Evolutionary conservation across 2,113 vertebrate genomes (phyloP), one percentile per base, ranked within the genome.

Genomic region (Myotis lucifugus): DNA sequence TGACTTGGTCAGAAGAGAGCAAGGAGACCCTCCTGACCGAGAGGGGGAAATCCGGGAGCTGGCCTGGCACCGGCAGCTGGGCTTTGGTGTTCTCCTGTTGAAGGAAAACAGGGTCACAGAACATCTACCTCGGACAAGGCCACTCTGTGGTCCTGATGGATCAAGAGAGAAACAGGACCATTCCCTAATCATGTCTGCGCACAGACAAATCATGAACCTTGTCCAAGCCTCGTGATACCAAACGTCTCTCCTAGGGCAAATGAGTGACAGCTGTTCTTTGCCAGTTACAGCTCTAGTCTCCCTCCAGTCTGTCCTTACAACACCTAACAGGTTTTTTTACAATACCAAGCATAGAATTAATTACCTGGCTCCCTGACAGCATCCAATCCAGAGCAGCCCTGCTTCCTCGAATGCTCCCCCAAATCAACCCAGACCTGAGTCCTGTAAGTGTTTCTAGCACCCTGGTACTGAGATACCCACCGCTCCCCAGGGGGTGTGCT

Each of bases 31-130:
- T 67, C 46, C 15, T 10, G 7, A 0, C 27, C 3, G 8, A 67
- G 34, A 74, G 54, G 48, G 27, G 8, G 14, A 29, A 54, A 13
- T 11, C 4, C 48, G 72, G 34, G 27, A 37, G 79, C 42, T 18
- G 32, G 11, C 52, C 37, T 23, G 27, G 37, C 42, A 17, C 9
- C 0, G 1, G n/a, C n/a, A 52, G 34, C 23, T 13, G 17, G 54
- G 18, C 3, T 73, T 59, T n/a, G 29, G 9, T 52, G 48, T 79
- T 85, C 37, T 92, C 10, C 48, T 19, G 4, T 6, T 8, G 52
- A 74, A 90, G 70, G 46, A 27, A 34, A 56, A 90, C 18, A 40
- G 12, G 11, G 4, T 23, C n/a, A 69, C 7, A 5, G 12, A 56
- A 42, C 8, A 37, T 50, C 8, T n/a, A 2, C 56, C 21, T 42